phyloP scores from a whole-genome alignment of 2,113 vertebrate genomes.

The Circaetus gallicus region DNA sequence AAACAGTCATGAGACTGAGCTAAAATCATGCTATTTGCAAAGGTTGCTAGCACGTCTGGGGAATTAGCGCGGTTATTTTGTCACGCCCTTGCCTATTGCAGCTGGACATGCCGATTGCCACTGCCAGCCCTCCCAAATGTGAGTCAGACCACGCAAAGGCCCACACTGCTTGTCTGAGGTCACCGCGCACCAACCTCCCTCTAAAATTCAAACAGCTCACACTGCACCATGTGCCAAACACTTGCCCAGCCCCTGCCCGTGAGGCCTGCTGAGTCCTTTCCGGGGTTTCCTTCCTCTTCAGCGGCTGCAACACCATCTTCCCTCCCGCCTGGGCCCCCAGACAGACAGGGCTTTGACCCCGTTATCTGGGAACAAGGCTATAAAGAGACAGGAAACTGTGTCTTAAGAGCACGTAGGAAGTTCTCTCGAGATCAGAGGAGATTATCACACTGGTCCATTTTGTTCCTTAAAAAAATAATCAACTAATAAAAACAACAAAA shows the following conservation, averaged over 20 bases:
- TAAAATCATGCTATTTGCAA: not conserved
- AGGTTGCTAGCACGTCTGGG: not conserved
- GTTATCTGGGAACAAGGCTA: not conserved
- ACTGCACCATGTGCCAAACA: not conserved
- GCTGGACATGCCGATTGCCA: fast-evolving
- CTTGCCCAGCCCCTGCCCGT: not conserved
- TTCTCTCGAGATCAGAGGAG: not conserved
- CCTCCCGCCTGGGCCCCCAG: not conserved
- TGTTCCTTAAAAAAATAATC: not conserved
- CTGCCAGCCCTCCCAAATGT: fast-evolving
- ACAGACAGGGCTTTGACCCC: not conserved
- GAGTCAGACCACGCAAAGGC: not conserved
- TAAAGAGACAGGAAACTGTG: not conserved
- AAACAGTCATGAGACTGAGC: not conserved
- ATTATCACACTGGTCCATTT: not conserved
- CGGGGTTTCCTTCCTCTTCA: slow-evolving; percentile 26
- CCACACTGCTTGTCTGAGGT: not conserved
- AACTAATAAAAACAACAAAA: not conserved
- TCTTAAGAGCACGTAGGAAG: not conserved
- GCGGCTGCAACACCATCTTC: not conserved
- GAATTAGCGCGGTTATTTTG: fast-evolving
- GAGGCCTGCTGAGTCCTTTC: not conserved
- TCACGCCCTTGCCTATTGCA: fast-evolving
- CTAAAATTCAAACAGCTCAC: not conserved
- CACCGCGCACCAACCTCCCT: not conserved